Base-by-base conservation (phyloP, 2,797 vertebrate genomes). In the Champsocephalus gunnari region DNA sequence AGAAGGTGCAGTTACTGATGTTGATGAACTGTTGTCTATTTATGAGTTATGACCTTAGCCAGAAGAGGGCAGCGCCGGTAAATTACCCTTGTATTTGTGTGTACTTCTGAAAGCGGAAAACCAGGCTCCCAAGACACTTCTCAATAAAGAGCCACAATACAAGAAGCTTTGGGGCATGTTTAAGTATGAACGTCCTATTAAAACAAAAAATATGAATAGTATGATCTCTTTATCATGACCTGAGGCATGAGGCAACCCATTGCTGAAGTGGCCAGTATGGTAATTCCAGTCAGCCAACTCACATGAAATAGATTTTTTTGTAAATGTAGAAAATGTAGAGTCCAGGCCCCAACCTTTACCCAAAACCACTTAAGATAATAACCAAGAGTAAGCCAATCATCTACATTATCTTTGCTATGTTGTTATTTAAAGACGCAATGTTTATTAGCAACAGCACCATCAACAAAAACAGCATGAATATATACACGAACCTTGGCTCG, bases 41-140 rank as follows among this genome's bases (percentile, higher is more conserved):
- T 38, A 38, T 38, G 34, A 38, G 34, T 38, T 9, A 38, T 38
- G 34, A 38, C 34, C 34, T 38, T 38, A 38, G 34, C 34, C 34
- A 38, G 34, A 38, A 38, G 34, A 38, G 7, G 34, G 34, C 34
- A 38, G 34, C 34, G 34, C 34, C 8, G 34, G 34, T 38, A 38
- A 54, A 79, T 49, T 17, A 73, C 16, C 12, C 14, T 10, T 65
- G 24, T 53, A 17, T 49, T 66, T 65, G 32, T 75, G 12, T 73
- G 32, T 28, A 21, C 43, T 21, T 56, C 49, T 64, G 55, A 38
- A 51, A 71, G 60, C 41, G 24, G 50, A 64, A 71, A 73, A 71
- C 16, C 38, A 34, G 41, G 11, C 16, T 71, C n/a, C 38, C 73
- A 55, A 54, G 28, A 79, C 28, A 32, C 17, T 6, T 41, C 50